Base-by-base conservation (phyloP, 2,113 vertebrate species). In the Alaudala cheleensis region DNA sequence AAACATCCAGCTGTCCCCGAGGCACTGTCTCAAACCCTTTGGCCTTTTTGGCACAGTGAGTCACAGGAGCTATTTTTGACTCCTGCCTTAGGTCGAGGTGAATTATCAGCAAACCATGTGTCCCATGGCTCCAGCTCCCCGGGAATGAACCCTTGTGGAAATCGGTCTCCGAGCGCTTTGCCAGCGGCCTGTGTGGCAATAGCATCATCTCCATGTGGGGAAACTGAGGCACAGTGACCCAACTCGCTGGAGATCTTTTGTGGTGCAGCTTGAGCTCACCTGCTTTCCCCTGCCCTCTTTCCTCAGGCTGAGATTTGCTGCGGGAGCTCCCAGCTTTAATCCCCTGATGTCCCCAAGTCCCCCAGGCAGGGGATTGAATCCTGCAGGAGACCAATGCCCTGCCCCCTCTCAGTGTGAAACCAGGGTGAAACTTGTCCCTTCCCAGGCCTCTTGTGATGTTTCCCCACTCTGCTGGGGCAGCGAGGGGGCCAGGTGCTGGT, bases 31-130 rank as follows among this genome's bases (percentile, higher is more conserved):
- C 65, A 74, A 95, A 78, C 58, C 89, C 91, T 82, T 56, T 14
- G 89, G 82, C 73, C 49, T 72, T 51, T 80, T 76, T 12, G 11
- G 76, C 76, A 51, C 49, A 12, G 31, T 90, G 91, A 95, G 54
- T 95, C 93, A 92, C 72, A 24, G 54, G 50, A 93, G 67, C 67
- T 91, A 83, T 93, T 93, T 95, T 83, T 5, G 51, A 83, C 86
- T 44, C 64, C 85, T 64, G 94, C 82, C 88, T 71, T 8, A 51
- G 89, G 93, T 91, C 0, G 13, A 66, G 91, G 77, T 65, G 89
- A 91, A 88, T 80, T 72, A 90, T 79, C 91, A 88, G 53, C 33
- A 23, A 76, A 64, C 45, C 77, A 31, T 71, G 65, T 88, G 92
- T 82, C 93, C 91, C 93, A 76, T 1, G 4, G 84, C 92, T 91